Conservation (phyloP, 2,113 vertebrate species). For the Callipepla californica region DNA sequence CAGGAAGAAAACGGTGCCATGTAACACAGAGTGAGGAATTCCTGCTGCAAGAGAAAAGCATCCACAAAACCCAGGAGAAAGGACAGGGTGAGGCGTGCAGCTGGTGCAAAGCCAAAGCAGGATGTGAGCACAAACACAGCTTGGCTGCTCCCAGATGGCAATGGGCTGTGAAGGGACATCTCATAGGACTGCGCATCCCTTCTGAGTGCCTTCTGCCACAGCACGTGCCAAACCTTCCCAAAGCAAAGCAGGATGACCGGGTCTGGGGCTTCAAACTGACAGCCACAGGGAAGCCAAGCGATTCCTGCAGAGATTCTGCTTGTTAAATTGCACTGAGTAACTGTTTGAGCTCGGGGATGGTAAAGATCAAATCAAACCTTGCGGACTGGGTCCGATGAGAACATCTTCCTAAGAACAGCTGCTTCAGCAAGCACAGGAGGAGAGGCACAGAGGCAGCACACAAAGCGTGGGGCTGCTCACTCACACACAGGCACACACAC, state of each 20-base stretch:
- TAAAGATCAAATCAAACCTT: background rate
- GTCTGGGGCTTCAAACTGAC: background rate
- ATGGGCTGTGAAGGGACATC: background rate
- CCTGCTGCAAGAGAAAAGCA: background rate
- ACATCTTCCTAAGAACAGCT: background rate
- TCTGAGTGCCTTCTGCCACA: fast-evolving
- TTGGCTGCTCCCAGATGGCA: background rate
- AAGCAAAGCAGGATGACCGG: background rate
- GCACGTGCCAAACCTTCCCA: background rate
- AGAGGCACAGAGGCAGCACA: background rate
- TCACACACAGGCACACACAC: background rate
- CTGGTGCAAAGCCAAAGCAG: background rate
- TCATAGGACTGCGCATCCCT: background rate
- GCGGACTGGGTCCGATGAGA: background rate
- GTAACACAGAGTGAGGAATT: fast-evolving
- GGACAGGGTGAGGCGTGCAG: background rate
- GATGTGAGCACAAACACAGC: background rate
- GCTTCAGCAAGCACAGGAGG: background rate
- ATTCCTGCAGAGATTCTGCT: background rate
- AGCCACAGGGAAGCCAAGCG: fast-evolving
- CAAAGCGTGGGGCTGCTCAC: background rate
- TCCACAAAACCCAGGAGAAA: background rate
- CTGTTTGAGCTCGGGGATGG: background rate
- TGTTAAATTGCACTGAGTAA: background rate
- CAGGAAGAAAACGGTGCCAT: background rate